Evolutionary conservation across 1,140 invertebrate genomes (phyloP).

Genomic region (Cheumatopsyche charites): DNA sequence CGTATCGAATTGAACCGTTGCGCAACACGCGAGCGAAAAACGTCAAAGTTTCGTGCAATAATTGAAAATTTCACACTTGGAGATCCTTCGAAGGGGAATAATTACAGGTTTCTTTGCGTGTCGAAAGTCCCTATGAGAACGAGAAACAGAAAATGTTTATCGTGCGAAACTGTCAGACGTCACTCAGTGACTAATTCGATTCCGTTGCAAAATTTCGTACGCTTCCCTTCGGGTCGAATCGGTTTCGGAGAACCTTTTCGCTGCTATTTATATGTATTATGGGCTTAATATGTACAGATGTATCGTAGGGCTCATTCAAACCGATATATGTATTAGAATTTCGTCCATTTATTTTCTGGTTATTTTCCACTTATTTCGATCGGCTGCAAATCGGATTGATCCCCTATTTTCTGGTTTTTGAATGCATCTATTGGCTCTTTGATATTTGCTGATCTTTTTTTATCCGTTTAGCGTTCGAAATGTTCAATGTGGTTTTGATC

Average conservation of each 20-base stretch:
- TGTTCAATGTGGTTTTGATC: slow-evolving; percentile 1
- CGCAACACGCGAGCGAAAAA: slow-evolving; percentile 19
- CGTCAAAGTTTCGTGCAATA: slow-evolving; percentile 1
- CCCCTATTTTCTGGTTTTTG: not conserved
- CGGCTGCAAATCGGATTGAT: not conserved
- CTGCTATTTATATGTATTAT: slow-evolving; percentile 1
- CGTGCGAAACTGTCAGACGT: not conserved
- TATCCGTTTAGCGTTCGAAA: slow-evolving; percentile 6
- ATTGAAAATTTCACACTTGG: slow-evolving; percentile 12
- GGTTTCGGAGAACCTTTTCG: not conserved
- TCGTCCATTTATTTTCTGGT: too few relatives aligned
- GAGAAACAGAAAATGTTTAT: not conserved
- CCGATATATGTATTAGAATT: too few relatives aligned
- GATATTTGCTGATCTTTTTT: not conserved
- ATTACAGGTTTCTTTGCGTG: slow-evolving; percentile 5
- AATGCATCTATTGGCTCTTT: slow-evolving; percentile 6
- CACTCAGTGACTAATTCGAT: not conserved
- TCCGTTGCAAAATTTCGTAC: not conserved
- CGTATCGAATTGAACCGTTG: not conserved
- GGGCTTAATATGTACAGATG: too few relatives aligned
- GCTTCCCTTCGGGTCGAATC: not conserved
- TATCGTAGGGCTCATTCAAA: too few relatives aligned
- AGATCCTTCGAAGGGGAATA: not conserved
- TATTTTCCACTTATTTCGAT: not conserved
- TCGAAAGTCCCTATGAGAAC: not conserved